phyloP scores from a whole-genome alignment of 1,140 invertebrate species.

The Musca vetustissima region DNA sequence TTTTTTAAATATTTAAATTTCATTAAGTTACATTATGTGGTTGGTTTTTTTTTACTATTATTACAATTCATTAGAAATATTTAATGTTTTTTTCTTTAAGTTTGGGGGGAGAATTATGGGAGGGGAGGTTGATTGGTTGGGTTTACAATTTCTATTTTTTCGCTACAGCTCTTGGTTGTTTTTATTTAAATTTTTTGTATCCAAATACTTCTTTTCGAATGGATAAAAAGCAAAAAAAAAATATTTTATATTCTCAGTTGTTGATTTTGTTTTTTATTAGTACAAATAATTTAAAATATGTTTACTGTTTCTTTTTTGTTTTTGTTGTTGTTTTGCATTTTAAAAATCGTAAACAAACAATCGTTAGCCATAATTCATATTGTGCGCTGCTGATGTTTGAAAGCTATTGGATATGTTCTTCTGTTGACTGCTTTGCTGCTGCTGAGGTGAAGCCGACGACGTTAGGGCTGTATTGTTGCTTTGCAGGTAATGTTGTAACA shows the following conservation, averaged over 20 bases:
- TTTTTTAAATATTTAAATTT: constrained; percentile 10
- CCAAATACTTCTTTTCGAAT: neutral
- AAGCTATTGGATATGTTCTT: constrained; percentile 53
- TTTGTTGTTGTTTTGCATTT: neutral
- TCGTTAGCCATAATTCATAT: constrained; percentile 56
- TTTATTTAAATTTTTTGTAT: neutral
- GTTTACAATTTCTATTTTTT: neutral
- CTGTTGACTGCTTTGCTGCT: constrained; percentile 29
- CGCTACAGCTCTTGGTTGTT: neutral
- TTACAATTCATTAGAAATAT: constrained; percentile 14
- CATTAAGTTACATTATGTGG: constrained; percentile 5
- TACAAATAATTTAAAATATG: constrained; percentile 2
- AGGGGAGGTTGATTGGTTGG: no score
- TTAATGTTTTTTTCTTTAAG: neutral
- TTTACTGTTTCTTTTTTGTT: neutral
- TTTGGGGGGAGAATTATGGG: no score
- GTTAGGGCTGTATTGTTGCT: neutral
- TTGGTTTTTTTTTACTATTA: constrained; percentile 3
- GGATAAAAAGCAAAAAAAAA: neutral
- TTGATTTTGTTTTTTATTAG: constrained; percentile 6
- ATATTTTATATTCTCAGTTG: neutral
- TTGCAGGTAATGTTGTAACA: constrained; percentile 25
- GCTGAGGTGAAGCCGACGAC: neutral
- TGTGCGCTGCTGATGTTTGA: constrained; percentile 53
- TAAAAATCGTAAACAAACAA: constrained; percentile 31